Evolutionary conservation across 2,797 vertebrate genomes (phyloP).

Genomic region (Sebastes diaconus): DNA sequence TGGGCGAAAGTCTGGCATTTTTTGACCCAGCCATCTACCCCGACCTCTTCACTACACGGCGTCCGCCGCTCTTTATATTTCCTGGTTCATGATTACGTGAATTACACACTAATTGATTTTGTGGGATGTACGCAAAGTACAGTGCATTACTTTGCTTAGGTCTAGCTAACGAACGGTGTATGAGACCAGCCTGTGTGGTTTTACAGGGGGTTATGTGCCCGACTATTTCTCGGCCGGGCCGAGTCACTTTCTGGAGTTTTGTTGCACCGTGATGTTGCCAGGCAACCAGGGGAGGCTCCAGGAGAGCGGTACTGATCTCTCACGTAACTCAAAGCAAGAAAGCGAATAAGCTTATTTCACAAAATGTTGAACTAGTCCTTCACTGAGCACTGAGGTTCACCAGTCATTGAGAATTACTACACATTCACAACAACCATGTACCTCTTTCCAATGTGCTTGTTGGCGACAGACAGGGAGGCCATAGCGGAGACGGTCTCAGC

Average conservation of each 20-base stretch:
- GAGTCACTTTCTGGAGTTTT: not conserved
- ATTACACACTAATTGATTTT: no score
- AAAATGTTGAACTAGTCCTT: not conserved
- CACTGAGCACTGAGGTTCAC: not conserved
- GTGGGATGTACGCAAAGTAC: no score
- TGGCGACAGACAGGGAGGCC: slow-evolving; percentile 94
- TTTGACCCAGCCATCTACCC: no score
- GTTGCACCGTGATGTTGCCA: not conserved
- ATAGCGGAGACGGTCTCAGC: slow-evolving; percentile 96
- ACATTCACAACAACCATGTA: slow-evolving; percentile 46
- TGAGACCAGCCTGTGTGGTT: no score
- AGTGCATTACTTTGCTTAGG: no score
- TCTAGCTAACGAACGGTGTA: no score
- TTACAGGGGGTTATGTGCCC: not conserved
- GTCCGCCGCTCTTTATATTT: no score
- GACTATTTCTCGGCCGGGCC: no score
- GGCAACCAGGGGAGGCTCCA: not conserved
- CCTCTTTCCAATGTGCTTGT: slow-evolving; percentile 91
- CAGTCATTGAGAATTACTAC: not conserved
- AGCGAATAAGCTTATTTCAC: not conserved
- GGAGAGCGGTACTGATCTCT: not conserved
- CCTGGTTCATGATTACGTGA: no score
- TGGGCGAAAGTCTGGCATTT: no score
- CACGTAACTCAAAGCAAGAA: not conserved
- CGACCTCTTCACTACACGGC: no score